Evolutionary conservation across 2,797 vertebrate genomes (phyloP).

Genomic region (Tolypeutes matacus): DNA sequence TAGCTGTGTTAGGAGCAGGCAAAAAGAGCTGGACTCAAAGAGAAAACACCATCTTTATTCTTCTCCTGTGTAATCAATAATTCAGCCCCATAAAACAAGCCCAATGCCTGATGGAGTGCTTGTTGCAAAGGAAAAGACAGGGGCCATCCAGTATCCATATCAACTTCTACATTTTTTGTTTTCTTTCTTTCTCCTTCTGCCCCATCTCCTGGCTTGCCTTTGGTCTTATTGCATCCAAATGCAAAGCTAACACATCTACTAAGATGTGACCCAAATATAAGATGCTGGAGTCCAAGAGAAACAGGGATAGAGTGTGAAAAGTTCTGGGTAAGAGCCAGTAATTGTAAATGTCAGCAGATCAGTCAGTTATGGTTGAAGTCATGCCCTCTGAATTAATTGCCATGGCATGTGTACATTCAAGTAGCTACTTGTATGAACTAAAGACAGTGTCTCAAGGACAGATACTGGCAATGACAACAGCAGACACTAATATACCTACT

Average conservation of each 20-base stretch:
- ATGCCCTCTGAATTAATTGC: background rate
- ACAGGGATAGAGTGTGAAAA: background rate
- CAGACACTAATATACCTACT: background rate
- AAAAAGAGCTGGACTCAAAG: conserved; percentile 45
- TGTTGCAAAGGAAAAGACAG: background rate
- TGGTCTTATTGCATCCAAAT: background rate
- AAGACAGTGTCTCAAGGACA: background rate
- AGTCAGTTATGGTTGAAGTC: background rate
- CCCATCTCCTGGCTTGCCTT: background rate
- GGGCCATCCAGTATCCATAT: conserved; percentile 8
- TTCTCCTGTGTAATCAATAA: conserved; percentile 68
- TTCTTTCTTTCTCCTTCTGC: background rate
- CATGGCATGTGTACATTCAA: background rate
- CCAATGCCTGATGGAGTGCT: background rate
- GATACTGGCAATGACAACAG: background rate
- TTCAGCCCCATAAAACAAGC: conserved; percentile 69
- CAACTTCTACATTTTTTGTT: background rate
- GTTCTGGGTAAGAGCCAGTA: background rate
- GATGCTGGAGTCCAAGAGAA: background rate
- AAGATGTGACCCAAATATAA: background rate
- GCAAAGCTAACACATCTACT: background rate
- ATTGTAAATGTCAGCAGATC: background rate
- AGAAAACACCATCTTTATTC: conserved; percentile 73
- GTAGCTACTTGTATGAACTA: background rate
- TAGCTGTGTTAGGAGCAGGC: conserved; percentile 6